Evolutionary conservation across 2,797 vertebrate species (phyloP), one percentile per base, ranked within the genome.

Genomic region (Mergus octosetaceus): DNA sequence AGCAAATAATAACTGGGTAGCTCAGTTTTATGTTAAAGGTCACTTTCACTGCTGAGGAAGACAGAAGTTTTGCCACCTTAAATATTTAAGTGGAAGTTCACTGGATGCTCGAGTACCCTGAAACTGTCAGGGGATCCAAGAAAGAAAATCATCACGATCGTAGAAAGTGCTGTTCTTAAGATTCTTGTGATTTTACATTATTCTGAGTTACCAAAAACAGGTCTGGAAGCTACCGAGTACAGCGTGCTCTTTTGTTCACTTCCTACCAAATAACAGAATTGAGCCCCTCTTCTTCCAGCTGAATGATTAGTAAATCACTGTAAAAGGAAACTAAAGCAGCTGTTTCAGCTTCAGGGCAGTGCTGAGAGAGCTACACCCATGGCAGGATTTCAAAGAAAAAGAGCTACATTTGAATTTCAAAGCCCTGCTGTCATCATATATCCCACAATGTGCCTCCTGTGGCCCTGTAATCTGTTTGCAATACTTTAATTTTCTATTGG

Each of bases 381-480:
- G 90, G 93, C 94, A 96, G 87, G 53, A 79, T 97, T 97, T 97
- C 93, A 95, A 95, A 96, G 91, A 93, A 90, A 94, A 93, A 90
- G 65, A 89, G 36, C 78, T 90, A 47, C 81, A 97, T 97, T 97
- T 96, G 93, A 97, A 96, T 97, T 95, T 97, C 96, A 96, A 97
- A 97, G 95, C 81, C 39, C 78, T 89, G 81, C 87, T 95, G 90
- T 93, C 94, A 94, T 95, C 76, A 9, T 90, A 51, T 90, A 85
- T 91, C 74, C 95, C 85, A 85, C 91, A 95, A 80, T 94, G 39
- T 94, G 90, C 92, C 86, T 95, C 87, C 93, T 94, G 94, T 89
- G 93, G 86, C 89, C 74, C 76, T 90, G 74, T 97, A 95, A 96
- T 95, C 93, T 94, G 88, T 95, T 97, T 94, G 92, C 92, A 96